A percentile compares a stretch with the other conserved stretches of the same genome.
phyloP scores from a whole-genome alignment of 2,888 invertebrate species.

The Hetaerina titia region DNA sequence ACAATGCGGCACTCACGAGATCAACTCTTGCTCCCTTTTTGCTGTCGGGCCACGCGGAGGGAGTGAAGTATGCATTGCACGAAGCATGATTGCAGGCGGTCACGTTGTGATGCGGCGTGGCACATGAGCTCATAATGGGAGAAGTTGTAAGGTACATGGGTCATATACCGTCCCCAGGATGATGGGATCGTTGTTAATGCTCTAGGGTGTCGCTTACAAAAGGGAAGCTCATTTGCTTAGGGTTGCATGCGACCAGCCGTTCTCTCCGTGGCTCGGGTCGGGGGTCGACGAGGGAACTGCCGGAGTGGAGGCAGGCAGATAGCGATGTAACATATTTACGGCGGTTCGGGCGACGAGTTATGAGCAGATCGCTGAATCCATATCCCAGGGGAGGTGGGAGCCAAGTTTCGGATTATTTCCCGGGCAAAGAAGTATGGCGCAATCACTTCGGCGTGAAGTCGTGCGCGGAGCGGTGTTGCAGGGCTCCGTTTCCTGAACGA shows the following conservation, averaged over 20 bases:
- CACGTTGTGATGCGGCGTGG: background rate
- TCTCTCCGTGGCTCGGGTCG: background rate
- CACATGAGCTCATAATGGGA: slow-evolving; percentile 17
- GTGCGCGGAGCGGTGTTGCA: background rate
- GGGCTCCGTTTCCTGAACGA: background rate
- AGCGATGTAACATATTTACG: background rate
- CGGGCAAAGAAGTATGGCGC: slow-evolving; percentile 6
- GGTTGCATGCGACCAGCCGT: background rate
- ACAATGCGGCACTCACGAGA: background rate
- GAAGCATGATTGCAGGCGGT: background rate
- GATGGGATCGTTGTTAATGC: background rate
- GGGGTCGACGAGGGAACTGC: background rate
- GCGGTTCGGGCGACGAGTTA: background rate
- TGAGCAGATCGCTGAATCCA: slow-evolving; percentile 5
- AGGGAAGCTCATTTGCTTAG: slow-evolving; percentile 7
- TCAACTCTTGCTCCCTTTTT: background rate
- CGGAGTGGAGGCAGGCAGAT: background rate
- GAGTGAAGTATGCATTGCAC: background rate
- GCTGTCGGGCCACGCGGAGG: background rate
- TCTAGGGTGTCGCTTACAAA: background rate
- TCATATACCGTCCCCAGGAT: background rate
- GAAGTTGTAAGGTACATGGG: background rate
- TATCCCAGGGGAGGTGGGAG: background rate
- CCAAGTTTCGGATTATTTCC: slow-evolving; percentile 1
- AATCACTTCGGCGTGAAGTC: background rate